Evolutionary conservation across 2,113 vertebrate genomes (phyloP).

Genomic region (Athene noctua): DNA sequence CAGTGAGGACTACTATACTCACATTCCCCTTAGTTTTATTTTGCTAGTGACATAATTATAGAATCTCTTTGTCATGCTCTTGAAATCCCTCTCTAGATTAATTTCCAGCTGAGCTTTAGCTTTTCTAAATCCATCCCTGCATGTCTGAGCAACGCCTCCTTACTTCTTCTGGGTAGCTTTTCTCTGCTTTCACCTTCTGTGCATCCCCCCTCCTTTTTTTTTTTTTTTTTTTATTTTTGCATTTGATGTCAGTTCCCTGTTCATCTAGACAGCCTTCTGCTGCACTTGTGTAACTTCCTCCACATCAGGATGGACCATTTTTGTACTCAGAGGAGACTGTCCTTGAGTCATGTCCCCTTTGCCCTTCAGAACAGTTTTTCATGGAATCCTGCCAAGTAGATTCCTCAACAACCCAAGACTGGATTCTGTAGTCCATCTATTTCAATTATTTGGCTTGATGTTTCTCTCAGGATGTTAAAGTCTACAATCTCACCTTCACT

Average conservation of each 20-base stretch:
- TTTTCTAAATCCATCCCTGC: neutral
- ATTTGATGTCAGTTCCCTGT: neutral
- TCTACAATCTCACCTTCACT: neutral
- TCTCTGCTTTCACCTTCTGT: neutral
- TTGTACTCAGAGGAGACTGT: neutral
- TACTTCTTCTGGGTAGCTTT: neutral
- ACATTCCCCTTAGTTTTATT: neutral
- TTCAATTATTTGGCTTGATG: neutral
- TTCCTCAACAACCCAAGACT: neutral
- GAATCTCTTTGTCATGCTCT: neutral
- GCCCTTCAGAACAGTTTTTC: neutral
- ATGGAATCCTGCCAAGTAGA: neutral
- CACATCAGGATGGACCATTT: neutral
- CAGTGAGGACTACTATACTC: neutral
- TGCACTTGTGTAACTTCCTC: neutral
- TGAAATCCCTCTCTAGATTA: neutral
- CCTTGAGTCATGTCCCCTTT: neutral
- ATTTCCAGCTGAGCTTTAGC: neutral
- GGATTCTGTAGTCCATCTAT: neutral
- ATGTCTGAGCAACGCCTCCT: neutral
- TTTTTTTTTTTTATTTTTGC: too few relatives aligned
- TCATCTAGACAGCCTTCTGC: neutral
- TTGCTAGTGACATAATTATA: neutral
- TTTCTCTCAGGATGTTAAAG: neutral
- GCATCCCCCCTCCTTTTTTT: fast-evolving